phyloP scores from a whole-genome alignment of 2,113 vertebrate species.

The Geococcyx californianus region DNA sequence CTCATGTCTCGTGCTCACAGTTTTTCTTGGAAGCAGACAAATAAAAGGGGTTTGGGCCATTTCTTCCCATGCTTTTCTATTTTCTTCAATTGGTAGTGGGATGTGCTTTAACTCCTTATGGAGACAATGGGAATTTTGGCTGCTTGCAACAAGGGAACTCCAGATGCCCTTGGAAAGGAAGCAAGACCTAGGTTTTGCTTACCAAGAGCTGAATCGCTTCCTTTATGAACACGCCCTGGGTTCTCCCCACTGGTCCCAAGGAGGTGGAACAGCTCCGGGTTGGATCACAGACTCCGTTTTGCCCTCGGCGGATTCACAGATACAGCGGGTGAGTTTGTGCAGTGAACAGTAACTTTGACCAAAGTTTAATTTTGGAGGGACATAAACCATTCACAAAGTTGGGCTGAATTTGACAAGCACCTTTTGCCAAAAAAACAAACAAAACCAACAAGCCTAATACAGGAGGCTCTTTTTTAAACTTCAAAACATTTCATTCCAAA shows the following conservation, averaged over 20 bases:
- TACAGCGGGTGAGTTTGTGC: background rate
- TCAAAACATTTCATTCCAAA: constrained; percentile 60
- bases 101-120: background rate
- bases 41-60: background rate
- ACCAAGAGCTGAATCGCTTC: background rate
- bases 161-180: constrained; percentile 2
- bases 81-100: background rate
- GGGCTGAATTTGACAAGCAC: constrained; percentile 29
- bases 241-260: constrained; percentile 10
- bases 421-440: constrained; percentile 55
- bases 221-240: background rate
- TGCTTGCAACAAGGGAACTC: background rate
- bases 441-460: constrained; percentile 51
- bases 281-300: background rate
- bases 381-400: constrained; percentile 29
- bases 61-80: background rate
- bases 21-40: constrained; percentile 26
- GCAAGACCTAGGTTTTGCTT: background rate
- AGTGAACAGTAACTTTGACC: background rate
- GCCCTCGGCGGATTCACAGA: background rate
- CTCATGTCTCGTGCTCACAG: background rate
- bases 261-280: background rate
- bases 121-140: constrained; percentile 19
- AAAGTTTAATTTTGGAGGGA: constrained; percentile 28
- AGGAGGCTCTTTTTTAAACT: constrained; percentile 64